A percentile compares a stretch with the other conserved stretches of the same genome.
Conservation (phyloP, 2,888 invertebrate species). For the Morinoia aosen region DNA sequence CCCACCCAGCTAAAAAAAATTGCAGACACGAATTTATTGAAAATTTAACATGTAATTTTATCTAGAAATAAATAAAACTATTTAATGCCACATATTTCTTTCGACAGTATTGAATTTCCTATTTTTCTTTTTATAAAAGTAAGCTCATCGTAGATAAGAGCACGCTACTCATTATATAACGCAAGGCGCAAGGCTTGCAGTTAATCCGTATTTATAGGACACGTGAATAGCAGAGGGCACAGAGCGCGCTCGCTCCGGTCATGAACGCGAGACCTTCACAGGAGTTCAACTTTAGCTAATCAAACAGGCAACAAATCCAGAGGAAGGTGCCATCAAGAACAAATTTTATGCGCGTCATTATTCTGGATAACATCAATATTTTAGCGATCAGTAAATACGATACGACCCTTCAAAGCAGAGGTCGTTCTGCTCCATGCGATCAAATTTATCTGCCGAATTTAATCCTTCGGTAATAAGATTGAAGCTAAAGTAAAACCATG, state of each 20-base stretch:
- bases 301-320: constrained; percentile 5
- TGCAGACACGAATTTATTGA: not conserved
- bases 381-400: constrained; percentile 26
- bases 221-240: constrained; percentile 17
- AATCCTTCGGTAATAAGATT: constrained; percentile 28
- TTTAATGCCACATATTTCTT: not conserved
- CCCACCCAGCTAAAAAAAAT: not conserved
- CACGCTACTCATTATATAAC: not conserved
- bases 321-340: constrained; percentile 23
- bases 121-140: not conserved
- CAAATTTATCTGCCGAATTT: not conserved
- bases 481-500: constrained; percentile 24
- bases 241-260: not conserved
- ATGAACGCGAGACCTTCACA: not conserved
- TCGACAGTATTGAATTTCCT: not conserved
- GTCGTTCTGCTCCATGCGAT: constrained; percentile 28
- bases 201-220: constrained; percentile 12
- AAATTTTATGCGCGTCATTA: constrained; percentile 33
- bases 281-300: constrained; percentile 19
- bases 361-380: constrained; percentile 47
- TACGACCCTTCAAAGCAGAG: constrained; percentile 42
- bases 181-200: not conserved
- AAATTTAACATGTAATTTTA: not conserved
- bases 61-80: not conserved
- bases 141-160: not conserved